These are phyloP conservation scores for Venturia canescens DNA, from an alignment of 1,140 invertebrate species.

Conservation along the genomic window DNA sequence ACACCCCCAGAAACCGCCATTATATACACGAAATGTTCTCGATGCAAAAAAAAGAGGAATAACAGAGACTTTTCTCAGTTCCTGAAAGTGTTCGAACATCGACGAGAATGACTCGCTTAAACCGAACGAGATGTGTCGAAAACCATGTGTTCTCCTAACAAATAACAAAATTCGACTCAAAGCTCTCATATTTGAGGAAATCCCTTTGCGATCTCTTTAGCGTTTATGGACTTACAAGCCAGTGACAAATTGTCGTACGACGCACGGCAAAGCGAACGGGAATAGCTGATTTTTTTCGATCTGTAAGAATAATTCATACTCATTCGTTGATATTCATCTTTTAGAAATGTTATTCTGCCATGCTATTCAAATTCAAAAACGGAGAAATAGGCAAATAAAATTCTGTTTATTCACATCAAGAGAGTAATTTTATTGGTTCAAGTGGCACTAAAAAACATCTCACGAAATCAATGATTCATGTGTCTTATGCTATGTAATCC, in stretches of 20 bases:
- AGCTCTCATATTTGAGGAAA: neutral
- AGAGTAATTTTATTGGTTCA: too few species aligned
- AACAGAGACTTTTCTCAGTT: neutral
- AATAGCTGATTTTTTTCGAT: too few species aligned
- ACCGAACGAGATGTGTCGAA: neutral
- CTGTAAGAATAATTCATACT: too few species aligned
- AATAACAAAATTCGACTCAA: neutral
- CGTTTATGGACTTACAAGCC: neutral
- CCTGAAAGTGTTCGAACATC: neutral
- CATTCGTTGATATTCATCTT: too few species aligned
- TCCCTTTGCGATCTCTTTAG: constrained; percentile 6
- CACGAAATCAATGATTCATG: too few species aligned
- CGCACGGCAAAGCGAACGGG: too few species aligned
- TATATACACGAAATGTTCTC: neutral
- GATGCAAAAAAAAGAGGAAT: neutral
- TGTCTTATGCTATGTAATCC: too few species aligned
- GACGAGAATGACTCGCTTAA: neutral
- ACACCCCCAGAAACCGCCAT: neutral
- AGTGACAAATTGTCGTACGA: constrained; percentile 16
- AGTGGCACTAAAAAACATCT: too few species aligned
- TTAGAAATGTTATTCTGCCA: too few species aligned
- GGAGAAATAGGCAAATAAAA: too few species aligned
- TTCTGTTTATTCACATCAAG: too few species aligned
- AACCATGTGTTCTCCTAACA: neutral
- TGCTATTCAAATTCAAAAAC: too few species aligned